Base-by-base conservation (phyloP, 92 coral and sea anemone genomes). In the Porites evermanni region DNA sequence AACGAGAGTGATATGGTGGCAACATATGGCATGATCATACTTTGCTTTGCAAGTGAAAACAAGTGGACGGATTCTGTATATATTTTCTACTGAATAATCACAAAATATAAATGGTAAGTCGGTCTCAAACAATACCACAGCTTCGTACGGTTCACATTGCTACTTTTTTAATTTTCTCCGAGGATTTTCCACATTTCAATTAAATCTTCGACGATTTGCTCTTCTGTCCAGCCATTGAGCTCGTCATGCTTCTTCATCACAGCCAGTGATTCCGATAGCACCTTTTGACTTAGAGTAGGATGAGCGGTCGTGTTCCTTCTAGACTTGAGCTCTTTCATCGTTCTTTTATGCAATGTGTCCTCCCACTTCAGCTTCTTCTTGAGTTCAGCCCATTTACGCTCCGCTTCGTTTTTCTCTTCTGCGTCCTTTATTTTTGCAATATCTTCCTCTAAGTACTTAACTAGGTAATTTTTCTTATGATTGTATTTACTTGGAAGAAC, bases 321-420 rank as follows among this genome's bases (percentile, higher is more conserved):
- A 5, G 75, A 82, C n/a, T 82, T 83, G 13, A 88, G 91, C 54
- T 87, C 67, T 75, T 75, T 82, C 83, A 88, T 88, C 1, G 74
- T 74, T 20, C 75, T 78, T 67, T 81, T 88, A 11, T 75, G 47
- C 47, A 38, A 82, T 4, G 44, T 53, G 4, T 82, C 91, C 20
- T 82, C 68, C 91, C 91, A 88, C 0, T 38, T 76, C 14, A 82
- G 53, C 53, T 75, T 76, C 20, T 2, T 61, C 58, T 70, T 75
- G 13, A 88, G 17, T 17, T 59, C 66, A 56, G 75, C 84, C 79
- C 87, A 72, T 16, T 19, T 64, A 16, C 65, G 23, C 14, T 68
- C 59, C 10, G 84, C 69, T 80, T 64, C 64, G 2, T 69, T 58
- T 12, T 70, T 81, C 61, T 86, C 87, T 19, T 77, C 19, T 24